These are phyloP conservation scores for Psittacus erithacus DNA, from an alignment of 2,113 vertebrate genomes.

Conservation along the genomic window DNA sequence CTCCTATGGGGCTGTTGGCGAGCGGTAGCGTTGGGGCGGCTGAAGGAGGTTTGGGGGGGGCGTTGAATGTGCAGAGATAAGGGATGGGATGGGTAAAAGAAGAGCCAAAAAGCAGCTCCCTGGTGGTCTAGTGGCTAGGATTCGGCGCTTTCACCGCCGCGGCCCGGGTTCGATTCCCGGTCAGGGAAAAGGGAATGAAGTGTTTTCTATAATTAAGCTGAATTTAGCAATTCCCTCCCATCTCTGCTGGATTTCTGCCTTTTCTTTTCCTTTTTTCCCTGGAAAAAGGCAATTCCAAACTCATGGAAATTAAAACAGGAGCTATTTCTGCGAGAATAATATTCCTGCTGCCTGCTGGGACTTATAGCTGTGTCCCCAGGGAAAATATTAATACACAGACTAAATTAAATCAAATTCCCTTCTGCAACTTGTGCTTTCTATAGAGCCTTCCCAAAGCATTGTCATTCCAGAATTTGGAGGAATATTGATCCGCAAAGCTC, in stretches of 20 bases:
- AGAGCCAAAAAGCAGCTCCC: accelerated
- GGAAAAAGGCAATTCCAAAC: not conserved
- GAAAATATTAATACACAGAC: not conserved
- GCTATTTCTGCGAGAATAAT: not conserved
- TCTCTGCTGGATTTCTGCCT: no score
- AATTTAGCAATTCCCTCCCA: not conserved
- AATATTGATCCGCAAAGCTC: accelerated
- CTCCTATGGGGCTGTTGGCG: not conserved
- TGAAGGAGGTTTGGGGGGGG: not conserved
- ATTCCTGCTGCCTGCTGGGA: no score
- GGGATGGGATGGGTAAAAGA: no score
- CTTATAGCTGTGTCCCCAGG: not conserved
- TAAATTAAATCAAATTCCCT: not conserved
- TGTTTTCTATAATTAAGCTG: accelerated
- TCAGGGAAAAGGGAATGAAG: constrained; percentile 54
- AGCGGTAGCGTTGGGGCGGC: no score
- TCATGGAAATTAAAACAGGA: no score
- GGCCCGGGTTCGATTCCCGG: constrained; percentile 78
- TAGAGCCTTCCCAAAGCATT: not conserved
- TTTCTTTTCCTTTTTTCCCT: no score
- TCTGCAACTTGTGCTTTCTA: no score
- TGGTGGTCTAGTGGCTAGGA: constrained; percentile 81
- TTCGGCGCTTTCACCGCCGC: constrained; percentile 78
- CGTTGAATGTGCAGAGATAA: not conserved
- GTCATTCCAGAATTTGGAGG: not conserved